Evolutionary conservation across 2,797 vertebrate species (phyloP), one percentile per base, ranked within the genome.

Genomic region (Pseudochaenichthys georgianus): DNA sequence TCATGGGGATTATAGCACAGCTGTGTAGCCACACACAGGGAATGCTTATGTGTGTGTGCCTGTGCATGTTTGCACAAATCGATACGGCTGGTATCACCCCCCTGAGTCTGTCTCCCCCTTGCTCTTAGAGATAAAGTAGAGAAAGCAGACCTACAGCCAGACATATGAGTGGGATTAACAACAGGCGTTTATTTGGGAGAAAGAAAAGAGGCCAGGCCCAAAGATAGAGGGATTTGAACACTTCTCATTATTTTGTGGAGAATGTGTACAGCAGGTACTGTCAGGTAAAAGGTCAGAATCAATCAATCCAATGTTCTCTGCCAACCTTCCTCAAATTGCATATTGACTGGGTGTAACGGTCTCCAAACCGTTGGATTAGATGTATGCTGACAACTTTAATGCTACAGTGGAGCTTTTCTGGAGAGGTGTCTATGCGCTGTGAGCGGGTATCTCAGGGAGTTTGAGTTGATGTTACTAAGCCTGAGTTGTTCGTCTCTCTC

Each of bases 201-300:
- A 53, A 89, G 90, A 90, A 87, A 82, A 88, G 84, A 87, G 55
- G 83, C 62, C 58, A 64, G 60, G 78, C 76, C 87, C 81, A 83
- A 80, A 87, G 91, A 92, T 86, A 80, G 86, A 83, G 86, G 84
- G 88, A 93, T 93, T 91, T 88, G 78, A 85, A 81, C 87, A 78
- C 78, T 90, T 91, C 87, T 91, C 85, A 90, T 91, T 92, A 89
- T 91, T 88, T 91, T 51, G 68, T 66, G 75, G 87, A 85, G 88
- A 86, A 89, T 85, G 87, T 87, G 84, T 84, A 90, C 81, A 82
- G 85, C 78, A 82, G 81, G 75, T 75, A 77, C 86, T 89, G 88
- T 91, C 87, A 85, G 78, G 76, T 71, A 85, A 93, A 94, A 93
- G 92, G 93, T 94, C 89, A 93, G 82, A 91, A 90, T 93, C 90